Conservation (phyloP, 2,113 vertebrate genomes). For the Megalops atlanticus region DNA sequence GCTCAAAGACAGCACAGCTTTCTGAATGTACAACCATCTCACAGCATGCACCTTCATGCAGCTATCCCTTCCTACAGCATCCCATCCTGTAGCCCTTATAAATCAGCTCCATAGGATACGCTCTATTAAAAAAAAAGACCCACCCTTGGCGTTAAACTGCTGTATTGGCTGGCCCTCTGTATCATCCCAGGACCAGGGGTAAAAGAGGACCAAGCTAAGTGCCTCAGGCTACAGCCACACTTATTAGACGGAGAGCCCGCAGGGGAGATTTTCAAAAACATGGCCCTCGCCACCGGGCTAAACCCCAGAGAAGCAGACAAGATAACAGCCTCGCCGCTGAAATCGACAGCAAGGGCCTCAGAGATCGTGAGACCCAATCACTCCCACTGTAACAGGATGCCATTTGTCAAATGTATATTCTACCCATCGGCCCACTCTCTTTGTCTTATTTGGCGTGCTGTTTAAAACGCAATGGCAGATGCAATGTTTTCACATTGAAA, state of each 20-base stretch:
- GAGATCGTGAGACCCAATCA: neutral
- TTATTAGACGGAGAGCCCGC: conserved; percentile 58
- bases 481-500: neutral
- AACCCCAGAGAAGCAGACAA: conserved; percentile 44
- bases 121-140: conserved; percentile 31
- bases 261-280: conserved; percentile 48
- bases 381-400: neutral
- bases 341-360: conserved; percentile 20
- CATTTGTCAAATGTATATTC: neutral
- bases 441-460: neutral
- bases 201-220: conserved; percentile 51
- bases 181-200: conserved; percentile 21
- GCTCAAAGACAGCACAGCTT: conserved; percentile 21
- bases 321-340: conserved; percentile 35
- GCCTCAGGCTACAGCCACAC: conserved; percentile 65
- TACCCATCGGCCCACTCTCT: neutral
- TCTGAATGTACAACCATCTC: conserved; percentile 22
- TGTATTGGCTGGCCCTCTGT: conserved; percentile 58
- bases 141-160: conserved; percentile 39
- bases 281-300: conserved; percentile 53
- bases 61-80: neutral
- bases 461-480: neutral
- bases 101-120: conserved; percentile 19
- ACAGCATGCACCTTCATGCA: conserved; percentile 34
- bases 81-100: conserved; percentile 10